Conservation (phyloP, 2,797 vertebrate species). For the Labeo calbasu region DNA sequence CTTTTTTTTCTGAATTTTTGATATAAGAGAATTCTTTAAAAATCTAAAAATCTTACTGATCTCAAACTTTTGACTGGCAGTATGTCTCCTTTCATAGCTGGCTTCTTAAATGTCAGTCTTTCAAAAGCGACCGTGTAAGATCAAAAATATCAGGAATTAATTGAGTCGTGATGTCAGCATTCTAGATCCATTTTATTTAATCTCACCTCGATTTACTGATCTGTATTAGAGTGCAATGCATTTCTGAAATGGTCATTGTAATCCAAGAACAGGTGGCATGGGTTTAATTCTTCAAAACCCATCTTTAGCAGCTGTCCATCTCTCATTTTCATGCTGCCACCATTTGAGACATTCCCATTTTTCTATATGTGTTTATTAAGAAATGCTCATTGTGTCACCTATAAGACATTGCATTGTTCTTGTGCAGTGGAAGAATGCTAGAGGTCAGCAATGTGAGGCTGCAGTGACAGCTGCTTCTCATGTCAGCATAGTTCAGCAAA, state of each 20-base stretch:
- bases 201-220: constrained; percentile 13
- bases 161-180: constrained; percentile 16
- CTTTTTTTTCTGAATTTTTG: too few species aligned
- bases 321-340: not conserved
- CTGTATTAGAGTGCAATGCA: constrained; percentile 11
- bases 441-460: constrained; percentile 35
- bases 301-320: constrained; percentile 2
- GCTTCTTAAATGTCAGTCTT: not conserved
- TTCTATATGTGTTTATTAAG: not conserved
- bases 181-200: constrained; percentile 32
- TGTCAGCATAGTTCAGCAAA: constrained; percentile 39
- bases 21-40: too few species aligned
- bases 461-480: constrained; percentile 53
- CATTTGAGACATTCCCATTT: not conserved
- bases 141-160: constrained; percentile 13
- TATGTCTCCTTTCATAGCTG: not conserved
- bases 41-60: too few species aligned
- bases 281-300: constrained; percentile 21
- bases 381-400: not conserved
- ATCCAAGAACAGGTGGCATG: constrained; percentile 24
- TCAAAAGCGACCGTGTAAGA: not conserved
- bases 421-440: not conserved
- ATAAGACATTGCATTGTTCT: constrained; percentile 7
- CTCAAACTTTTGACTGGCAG: too few species aligned
- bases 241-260: constrained; percentile 24